Evolutionary conservation across 2,113 vertebrate species (phyloP).

Genomic region (Meriones unguiculatus): DNA sequence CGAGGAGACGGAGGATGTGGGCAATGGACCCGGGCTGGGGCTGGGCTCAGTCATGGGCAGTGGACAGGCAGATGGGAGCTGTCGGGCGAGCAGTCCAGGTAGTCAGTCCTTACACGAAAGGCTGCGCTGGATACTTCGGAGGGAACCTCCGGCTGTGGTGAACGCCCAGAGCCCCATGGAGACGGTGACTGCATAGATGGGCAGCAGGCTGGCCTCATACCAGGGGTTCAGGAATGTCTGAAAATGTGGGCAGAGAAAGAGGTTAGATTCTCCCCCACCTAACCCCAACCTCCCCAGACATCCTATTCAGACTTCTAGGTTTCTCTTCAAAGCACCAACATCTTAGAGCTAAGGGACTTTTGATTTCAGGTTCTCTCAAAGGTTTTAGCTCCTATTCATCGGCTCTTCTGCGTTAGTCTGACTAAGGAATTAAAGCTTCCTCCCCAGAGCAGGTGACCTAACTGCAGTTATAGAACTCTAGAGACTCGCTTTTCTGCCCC

Average conservation of each 20-base stretch:
- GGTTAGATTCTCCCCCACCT: not conserved
- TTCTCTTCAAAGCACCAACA: constrained; percentile 8
- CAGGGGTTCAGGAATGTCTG: constrained; percentile 89
- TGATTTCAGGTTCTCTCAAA: constrained; percentile 11
- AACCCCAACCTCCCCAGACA: not conserved
- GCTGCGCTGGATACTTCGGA: constrained; percentile 86
- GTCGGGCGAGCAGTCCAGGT: constrained; percentile 78
- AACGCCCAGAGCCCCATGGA: constrained; percentile 89
- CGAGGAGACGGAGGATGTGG: constrained; percentile 65
- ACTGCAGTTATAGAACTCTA: not conserved
- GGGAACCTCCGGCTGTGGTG: constrained; percentile 86
- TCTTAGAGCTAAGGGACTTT: not conserved
- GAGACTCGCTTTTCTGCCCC: not conserved
- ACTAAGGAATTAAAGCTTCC: not conserved
- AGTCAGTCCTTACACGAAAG: constrained; percentile 87
- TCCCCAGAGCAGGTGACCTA: not conserved
- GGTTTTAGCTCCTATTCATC: not conserved
- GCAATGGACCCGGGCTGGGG: constrained; percentile 70
- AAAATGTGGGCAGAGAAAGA: not conserved
- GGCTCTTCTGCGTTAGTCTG: not conserved
- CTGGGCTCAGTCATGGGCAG: constrained; percentile 80
- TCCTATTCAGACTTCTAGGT: not conserved
- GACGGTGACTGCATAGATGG: constrained; percentile 87
- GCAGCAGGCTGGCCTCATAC: constrained; percentile 88
- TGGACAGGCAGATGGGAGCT: constrained; percentile 78